Conservation (phyloP, 2,797 vertebrate genomes). For the Tokudaia tokunoshimensis region DNA sequence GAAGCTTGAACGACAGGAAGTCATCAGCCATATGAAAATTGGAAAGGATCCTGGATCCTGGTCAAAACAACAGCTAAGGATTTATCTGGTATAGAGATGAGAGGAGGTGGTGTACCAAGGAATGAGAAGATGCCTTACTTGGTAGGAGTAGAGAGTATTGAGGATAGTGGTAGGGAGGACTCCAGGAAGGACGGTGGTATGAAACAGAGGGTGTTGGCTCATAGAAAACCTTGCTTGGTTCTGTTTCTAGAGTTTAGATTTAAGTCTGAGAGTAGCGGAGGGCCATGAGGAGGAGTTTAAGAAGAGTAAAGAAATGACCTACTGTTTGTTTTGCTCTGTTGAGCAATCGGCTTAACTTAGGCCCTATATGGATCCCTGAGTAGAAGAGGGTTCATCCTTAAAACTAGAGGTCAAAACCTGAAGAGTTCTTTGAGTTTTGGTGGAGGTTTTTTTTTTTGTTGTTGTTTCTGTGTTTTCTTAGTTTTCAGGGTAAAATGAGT, state of each 20-base stretch:
- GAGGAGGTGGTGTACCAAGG: not conserved
- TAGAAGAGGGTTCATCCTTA: not conserved
- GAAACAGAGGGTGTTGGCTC: not conserved
- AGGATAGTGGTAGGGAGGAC: not conserved
- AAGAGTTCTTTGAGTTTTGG: not conserved
- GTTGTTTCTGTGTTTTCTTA: not conserved
- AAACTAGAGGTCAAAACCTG: not conserved
- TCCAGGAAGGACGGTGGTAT: not conserved
- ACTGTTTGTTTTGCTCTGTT: not conserved
- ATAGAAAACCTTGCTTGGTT: not conserved
- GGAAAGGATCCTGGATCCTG: not conserved
- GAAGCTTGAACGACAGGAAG: slow-evolving; percentile 17
- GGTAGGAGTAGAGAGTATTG: not conserved
- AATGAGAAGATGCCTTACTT: not conserved
- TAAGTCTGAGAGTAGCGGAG: slow-evolving; percentile 2
- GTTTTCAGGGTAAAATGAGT: not conserved
- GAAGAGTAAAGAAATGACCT: not conserved
- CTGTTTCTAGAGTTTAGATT: slow-evolving; percentile 31
- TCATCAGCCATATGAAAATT: not conserved
- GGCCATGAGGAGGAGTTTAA: not conserved
- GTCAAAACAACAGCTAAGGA: not conserved
- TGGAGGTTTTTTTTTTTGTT: not conserved
- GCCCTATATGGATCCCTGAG: not conserved
- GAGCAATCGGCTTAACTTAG: not conserved
- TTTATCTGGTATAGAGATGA: not conserved